Evolutionary conservation across 2,113 vertebrate genomes (phyloP), one percentile per base, ranked within the genome.

Genomic region (Sebastes schlegelii): DNA sequence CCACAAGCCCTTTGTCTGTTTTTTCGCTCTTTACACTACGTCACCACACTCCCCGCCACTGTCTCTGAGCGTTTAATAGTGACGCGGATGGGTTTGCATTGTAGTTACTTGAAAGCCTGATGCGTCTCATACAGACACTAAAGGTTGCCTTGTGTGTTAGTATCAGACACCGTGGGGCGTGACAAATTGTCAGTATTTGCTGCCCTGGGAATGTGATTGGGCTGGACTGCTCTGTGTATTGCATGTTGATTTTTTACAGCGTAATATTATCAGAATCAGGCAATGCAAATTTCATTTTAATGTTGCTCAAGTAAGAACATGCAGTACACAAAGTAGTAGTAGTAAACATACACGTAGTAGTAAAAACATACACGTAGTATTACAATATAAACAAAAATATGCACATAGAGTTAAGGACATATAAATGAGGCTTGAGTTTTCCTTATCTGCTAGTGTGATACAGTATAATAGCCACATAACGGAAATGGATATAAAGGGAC

Each of bases 241-340:
- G 4, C 60, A 26, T 73, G 67, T 23, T 55, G 67, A 76, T 19
- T 83, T 21, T n/a, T 58, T 13, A 5, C 17, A 57, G n/a, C 21
- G 12, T 51, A 14, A 52, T 54, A 23, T 34, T 16, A 6, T 54
- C n/a, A 76, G 17, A 55, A 52, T 43, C 6, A 62, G 23, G 16
- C 26, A 61, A 62, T 55, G n/a, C 42, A 45, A 54, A 26, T 8
- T 23, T 14, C 1, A 43, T 34, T 64, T 34, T 62, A 11, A 17
- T 61, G 57, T 1, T 63, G 23, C 42, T 43, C 12, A 26, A 40
- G 42, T 46, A 40, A 62, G 11, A 23, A 46, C 6, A 21, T 21
- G 16, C 55, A 17, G 3, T 26, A 13, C 19, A 7, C 4, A 49
- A 11, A n/a, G 8, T 34, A 34, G 26, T 34, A 71, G 11, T 42